Evolutionary conservation across 2,113 vertebrate genomes (phyloP).

Genomic region (Sterrhoptilus dennistouni): DNA sequence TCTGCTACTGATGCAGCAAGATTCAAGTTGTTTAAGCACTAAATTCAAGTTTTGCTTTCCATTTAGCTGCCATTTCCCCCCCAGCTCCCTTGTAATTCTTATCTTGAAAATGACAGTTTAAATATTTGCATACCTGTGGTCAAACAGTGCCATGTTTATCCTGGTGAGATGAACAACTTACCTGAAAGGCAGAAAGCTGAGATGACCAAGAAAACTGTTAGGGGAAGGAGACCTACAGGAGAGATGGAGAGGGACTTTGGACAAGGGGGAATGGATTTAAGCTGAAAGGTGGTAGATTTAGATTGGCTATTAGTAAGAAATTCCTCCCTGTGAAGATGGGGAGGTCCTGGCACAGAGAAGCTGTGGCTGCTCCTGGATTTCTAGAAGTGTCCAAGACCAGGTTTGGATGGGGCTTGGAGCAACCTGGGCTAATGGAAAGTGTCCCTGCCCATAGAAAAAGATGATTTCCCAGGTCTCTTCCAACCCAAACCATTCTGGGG

Average conservation of each 20-base stretch:
- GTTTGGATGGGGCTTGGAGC: accelerated
- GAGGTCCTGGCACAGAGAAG: background rate
- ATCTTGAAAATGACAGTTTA: background rate
- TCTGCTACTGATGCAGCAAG: background rate
- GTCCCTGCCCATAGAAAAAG: background rate
- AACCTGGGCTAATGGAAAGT: accelerated
- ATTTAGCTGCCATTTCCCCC: background rate
- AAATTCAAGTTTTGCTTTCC: conserved; percentile 3
- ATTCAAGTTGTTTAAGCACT: background rate
- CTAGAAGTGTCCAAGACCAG: accelerated
- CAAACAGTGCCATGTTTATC: background rate
- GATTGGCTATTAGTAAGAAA: background rate
- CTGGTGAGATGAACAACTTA: background rate
- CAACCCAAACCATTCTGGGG: background rate
- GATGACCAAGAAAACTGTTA: background rate
- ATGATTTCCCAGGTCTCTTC: background rate
- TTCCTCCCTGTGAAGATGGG: background rate
- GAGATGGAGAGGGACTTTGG: background rate
- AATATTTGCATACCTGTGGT: background rate
- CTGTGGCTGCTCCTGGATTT: background rate
- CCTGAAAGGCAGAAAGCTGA: background rate
- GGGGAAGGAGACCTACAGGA: background rate
- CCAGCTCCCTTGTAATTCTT: background rate
- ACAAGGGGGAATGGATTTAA: background rate
- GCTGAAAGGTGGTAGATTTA: background rate